A percentile compares a stretch with the other conserved stretches of the same genome.
Evolutionary conservation across 1,140 invertebrate species (phyloP).

Genomic region (Papilio machaon): DNA sequence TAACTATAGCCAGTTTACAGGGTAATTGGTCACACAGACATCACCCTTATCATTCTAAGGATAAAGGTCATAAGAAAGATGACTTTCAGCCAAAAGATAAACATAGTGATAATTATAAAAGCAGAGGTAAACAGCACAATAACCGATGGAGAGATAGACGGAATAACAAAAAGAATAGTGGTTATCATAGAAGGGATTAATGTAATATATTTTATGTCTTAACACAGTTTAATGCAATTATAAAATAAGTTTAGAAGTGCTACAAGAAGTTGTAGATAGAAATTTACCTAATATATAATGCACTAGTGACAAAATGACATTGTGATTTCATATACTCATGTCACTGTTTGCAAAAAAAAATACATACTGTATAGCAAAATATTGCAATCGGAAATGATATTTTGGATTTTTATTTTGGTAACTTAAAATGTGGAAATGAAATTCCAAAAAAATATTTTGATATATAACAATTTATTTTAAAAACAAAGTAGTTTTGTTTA

Average conservation of each 20-base stretch:
- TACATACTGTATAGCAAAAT: neutral
- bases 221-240: neutral
- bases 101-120: conserved; percentile 49
- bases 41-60: conserved; percentile 67
- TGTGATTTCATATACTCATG: too few species aligned
- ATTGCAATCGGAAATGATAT: neutral
- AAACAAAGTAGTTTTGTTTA: conserved; percentile 13
- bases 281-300: neutral
- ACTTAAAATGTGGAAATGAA: neutral
- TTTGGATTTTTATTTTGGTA: neutral
- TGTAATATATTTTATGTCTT: neutral
- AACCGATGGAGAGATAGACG: conserved; percentile 60
- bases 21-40: conserved; percentile 77
- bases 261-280: neutral
- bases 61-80: conserved; percentile 56
- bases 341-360: neutral
- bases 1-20: conserved; percentile 75
- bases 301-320: too few species aligned
- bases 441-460: neutral
- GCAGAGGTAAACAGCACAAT: conserved; percentile 45
- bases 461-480: conserved; percentile 3
- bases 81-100: conserved; percentile 51
- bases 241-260: neutral
- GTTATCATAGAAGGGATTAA: conserved; percentile 59
- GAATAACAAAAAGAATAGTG: conserved; percentile 55